Evolutionary conservation across 2,888 invertebrate species (phyloP).

Genomic region (Xestia ashworthii): DNA sequence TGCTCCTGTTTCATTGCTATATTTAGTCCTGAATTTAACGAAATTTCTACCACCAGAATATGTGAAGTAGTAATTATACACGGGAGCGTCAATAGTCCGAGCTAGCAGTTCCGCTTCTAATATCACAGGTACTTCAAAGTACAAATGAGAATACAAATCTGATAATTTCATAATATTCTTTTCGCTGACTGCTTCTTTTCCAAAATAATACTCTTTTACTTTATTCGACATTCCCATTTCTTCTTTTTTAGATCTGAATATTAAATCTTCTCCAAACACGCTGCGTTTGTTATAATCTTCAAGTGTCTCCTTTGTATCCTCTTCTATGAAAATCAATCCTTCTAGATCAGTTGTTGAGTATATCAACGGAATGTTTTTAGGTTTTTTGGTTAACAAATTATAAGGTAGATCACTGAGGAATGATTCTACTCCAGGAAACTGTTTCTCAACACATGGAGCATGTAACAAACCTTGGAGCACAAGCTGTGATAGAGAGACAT

Average conservation of each 20-base stretch:
- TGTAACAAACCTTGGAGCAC: slow-evolving; percentile 67
- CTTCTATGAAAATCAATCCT: slow-evolving; percentile 73
- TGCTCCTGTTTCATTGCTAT: slow-evolving; percentile 75
- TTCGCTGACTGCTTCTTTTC: slow-evolving; percentile 80
- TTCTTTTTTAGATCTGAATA: slow-evolving; percentile 76
- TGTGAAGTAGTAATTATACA: slow-evolving; percentile 82
- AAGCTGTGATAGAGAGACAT: slow-evolving; percentile 75
- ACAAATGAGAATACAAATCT: slow-evolving; percentile 80
- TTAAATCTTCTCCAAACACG: slow-evolving; percentile 81
- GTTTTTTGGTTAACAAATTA: slow-evolving; percentile 75
- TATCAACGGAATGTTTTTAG: slow-evolving; percentile 76
- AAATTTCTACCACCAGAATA: slow-evolving; percentile 82
- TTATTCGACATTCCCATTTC: slow-evolving; percentile 66
- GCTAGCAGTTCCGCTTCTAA: slow-evolving; percentile 77
- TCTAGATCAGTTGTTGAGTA: slow-evolving; percentile 81
- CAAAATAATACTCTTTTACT: slow-evolving; percentile 85
- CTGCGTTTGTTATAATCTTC: slow-evolving; percentile 73
- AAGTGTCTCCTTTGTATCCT: slow-evolving; percentile 70
- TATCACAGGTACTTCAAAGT: slow-evolving; percentile 81
- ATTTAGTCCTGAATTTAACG: slow-evolving; percentile 74
- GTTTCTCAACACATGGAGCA: slow-evolving; percentile 81
- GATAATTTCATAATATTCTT: slow-evolving; percentile 77
- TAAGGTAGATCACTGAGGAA: slow-evolving; percentile 81
- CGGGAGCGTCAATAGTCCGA: slow-evolving; percentile 67
- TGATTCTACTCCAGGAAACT: slow-evolving; percentile 76